A percentile compares a stretch with the other conserved stretches of the same genome.
phyloP scores from a whole-genome alignment of 2,113 vertebrate species.

The Hiodon alosoides region DNA sequence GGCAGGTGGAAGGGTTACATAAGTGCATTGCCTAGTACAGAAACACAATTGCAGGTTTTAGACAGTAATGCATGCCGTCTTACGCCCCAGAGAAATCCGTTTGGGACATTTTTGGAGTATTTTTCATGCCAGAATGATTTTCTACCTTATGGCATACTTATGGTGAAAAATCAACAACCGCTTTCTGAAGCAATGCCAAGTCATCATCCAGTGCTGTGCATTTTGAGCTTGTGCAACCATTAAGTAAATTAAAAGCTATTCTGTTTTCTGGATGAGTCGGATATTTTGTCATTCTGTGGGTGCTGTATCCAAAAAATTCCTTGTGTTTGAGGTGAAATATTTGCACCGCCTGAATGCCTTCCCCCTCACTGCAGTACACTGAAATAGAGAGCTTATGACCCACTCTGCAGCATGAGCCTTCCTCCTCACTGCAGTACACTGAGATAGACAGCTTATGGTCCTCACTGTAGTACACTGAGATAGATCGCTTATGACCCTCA shows the following conservation, averaged over 20 bases:
- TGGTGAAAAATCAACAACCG: slow-evolving; percentile 4
- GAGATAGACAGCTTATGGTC: no score
- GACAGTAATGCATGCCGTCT: background rate
- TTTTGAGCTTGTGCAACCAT: background rate
- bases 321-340: background rate
- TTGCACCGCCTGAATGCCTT: background rate
- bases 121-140: background rate
- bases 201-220: background rate
- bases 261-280: no score
- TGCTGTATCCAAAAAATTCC: background rate
- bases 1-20: no score
- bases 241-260: no score
- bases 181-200: background rate
- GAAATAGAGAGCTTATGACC: background rate
- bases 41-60: background rate
- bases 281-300: background rate
- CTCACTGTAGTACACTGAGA: no score
- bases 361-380: background rate
- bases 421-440: no score
- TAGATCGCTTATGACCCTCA: no score
- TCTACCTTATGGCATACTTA: background rate
- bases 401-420: no score
- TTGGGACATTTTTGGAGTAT: background rate
- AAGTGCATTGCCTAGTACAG: no score
- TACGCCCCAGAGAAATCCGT: background rate